phyloP scores from a whole-genome alignment of 2,888 invertebrate species.

The Fissipunctia ypsillon region DNA sequence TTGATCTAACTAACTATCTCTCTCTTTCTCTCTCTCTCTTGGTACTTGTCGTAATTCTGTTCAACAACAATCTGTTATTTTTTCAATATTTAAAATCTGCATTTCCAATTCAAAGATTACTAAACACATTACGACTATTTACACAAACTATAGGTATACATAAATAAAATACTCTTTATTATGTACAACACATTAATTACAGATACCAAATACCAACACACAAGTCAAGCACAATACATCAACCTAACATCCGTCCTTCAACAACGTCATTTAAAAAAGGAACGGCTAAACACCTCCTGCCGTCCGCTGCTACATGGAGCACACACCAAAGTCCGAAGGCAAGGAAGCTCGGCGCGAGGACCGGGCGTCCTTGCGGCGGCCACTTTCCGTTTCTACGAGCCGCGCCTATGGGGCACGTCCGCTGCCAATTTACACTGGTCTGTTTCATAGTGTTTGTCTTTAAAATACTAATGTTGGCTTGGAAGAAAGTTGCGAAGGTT shows the following conservation, averaged over 20 bases:
- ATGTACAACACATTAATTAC: neutral
- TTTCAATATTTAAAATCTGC: neutral
- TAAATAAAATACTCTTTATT: neutral
- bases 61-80: neutral
- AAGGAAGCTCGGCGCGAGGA: constrained; percentile 69
- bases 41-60: neutral
- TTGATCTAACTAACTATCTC: neutral
- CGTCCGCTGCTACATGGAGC: constrained; percentile 9
- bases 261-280: neutral
- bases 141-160: neutral
- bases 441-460: constrained; percentile 29
- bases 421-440: constrained; percentile 53
- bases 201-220: neutral
- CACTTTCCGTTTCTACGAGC: constrained; percentile 86
- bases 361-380: constrained; percentile 85
- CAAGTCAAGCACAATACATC: neutral
- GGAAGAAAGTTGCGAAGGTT: constrained; percentile 4
- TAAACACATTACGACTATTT: neutral
- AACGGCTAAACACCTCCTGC: neutral
- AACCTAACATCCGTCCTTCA: neutral
- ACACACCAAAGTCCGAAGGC: constrained; percentile 57
- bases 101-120: neutral
- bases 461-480: constrained; percentile 23
- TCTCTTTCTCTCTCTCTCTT: neutral
- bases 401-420: constrained; percentile 73